These are phyloP conservation scores for Ceratina calcarata DNA, from an alignment of 1,140 invertebrate genomes.

Conservation along the genomic window DNA sequence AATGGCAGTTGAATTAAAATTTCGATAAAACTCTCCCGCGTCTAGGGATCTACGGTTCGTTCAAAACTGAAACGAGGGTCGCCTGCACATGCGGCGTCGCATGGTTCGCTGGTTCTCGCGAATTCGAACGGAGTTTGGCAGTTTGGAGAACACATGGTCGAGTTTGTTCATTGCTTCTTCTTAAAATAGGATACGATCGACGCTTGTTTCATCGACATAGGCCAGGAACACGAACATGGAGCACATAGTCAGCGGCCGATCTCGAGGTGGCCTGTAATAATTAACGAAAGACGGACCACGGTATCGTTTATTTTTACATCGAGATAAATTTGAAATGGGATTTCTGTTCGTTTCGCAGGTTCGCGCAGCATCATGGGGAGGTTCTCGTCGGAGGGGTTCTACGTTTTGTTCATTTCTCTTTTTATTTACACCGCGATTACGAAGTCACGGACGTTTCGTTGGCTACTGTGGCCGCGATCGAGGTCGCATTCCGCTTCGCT, in stretches of 20 bases:
- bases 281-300: conserved; percentile 65
- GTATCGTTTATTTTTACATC: conserved; percentile 28
- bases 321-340: conserved; percentile 21
- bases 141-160: conserved; percentile 42
- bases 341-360: conserved; percentile 3
- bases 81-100: background rate
- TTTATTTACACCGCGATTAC: conserved; percentile 80
- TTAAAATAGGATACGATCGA: conserved; percentile 16
- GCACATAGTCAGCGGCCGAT: conserved; percentile 1
- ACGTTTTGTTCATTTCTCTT: conserved; percentile 4
- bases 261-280: conserved; percentile 32
- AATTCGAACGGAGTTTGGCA: conserved; percentile 33
- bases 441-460: conserved; percentile 79
- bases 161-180: conserved; percentile 19
- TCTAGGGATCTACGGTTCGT: background rate
- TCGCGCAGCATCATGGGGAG: conserved; percentile 23
- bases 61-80: background rate
- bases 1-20: conserved; percentile 21
- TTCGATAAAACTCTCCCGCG: background rate
- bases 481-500: conserved; percentile 81
- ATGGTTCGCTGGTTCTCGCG: background rate
- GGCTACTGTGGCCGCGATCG: conserved; percentile 70
- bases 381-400: conserved; percentile 44
- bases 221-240: conserved; percentile 52
- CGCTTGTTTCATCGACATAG: conserved; percentile 40